A percentile compares a stretch with the other conserved stretches of the same genome.
These are phyloP conservation scores for Apis mellifera DNA, from an alignment of 1,140 invertebrate species.

Conservation along the genomic window DNA sequence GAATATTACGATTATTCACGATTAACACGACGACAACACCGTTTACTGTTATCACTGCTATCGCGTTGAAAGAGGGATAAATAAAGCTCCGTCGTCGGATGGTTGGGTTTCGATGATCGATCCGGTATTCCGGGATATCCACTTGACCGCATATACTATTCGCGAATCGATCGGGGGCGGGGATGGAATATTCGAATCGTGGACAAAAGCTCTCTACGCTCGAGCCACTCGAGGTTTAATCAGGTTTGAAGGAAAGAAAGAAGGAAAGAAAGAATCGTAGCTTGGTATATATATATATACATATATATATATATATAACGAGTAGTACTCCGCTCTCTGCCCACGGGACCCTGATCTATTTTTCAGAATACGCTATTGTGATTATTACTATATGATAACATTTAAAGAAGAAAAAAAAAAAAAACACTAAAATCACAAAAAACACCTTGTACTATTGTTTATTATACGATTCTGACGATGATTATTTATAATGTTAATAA, in stretches of 20 bases:
- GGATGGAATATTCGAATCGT: neutral
- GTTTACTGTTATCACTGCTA: neutral
- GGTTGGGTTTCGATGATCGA: neutral
- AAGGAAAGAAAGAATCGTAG: neutral
- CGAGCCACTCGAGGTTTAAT: neutral
- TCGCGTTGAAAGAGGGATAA: neutral
- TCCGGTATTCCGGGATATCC: too few relatives aligned
- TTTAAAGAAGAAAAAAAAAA: conserved; percentile 66
- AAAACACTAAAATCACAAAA: conserved; percentile 68
- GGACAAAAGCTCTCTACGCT: neutral
- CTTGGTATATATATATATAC: neutral
- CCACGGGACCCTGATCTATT: conserved; percentile 80
- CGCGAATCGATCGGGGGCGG: neutral
- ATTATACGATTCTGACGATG: conserved; percentile 71
- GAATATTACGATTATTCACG: too few relatives aligned
- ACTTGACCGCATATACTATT: neutral
- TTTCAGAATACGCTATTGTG: conserved; percentile 82
- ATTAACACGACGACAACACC: too few relatives aligned
- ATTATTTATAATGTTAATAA: conserved; percentile 73
- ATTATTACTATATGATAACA: conserved; percentile 80
- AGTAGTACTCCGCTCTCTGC: conserved; percentile 75
- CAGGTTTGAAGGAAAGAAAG: neutral
- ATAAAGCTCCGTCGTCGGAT: neutral
- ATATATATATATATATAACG: conserved; percentile 20
- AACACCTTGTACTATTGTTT: conserved; percentile 70